Conservation (phyloP, 2,888 invertebrate species). For the Caenorhabditis sp. region DNA sequence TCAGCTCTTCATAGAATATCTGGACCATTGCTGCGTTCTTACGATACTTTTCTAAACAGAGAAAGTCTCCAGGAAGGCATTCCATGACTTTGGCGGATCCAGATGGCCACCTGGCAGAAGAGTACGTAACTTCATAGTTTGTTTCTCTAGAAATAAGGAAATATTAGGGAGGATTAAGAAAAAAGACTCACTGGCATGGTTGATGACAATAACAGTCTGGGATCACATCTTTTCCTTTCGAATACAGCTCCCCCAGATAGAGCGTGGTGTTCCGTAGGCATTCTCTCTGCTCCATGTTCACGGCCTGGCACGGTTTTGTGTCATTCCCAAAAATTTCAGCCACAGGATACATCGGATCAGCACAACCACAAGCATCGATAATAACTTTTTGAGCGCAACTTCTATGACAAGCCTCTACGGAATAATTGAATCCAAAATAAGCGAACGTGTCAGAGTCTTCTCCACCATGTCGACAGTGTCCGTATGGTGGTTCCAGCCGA, state of each 20-base stretch:
- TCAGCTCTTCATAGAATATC: constrained; percentile 79
- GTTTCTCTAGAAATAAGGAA: constrained; percentile 69
- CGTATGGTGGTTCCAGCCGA: constrained; percentile 74
- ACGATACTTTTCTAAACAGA: constrained; percentile 78
- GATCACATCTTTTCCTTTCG: constrained; percentile 62
- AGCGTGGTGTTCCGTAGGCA: constrained; percentile 76
- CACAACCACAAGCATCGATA: constrained; percentile 73
- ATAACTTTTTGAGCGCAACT: constrained; percentile 77
- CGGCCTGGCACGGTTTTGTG: constrained; percentile 68
- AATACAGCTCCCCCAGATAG: constrained; percentile 68
- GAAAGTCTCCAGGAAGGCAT: constrained; percentile 73
- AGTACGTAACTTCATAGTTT: constrained; percentile 79
- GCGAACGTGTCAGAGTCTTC: constrained; percentile 70
- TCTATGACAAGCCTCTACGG: constrained; percentile 77
- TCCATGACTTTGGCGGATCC: constrained; percentile 79
- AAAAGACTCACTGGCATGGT: constrained; percentile 73
- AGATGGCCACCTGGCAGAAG: constrained; percentile 79
- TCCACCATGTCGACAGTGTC: constrained; percentile 74
- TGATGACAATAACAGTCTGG: constrained; percentile 77
- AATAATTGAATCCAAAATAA: constrained; percentile 77
- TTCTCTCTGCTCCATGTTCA: constrained; percentile 73
- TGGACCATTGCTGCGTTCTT: constrained; percentile 79
- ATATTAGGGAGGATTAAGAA: background rate
- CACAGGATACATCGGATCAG: constrained; percentile 78
- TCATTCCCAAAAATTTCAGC: constrained; percentile 50